These are phyloP conservation scores for Copidosoma aretas DNA, from an alignment of 2,888 invertebrate genomes.

Conservation along the genomic window DNA sequence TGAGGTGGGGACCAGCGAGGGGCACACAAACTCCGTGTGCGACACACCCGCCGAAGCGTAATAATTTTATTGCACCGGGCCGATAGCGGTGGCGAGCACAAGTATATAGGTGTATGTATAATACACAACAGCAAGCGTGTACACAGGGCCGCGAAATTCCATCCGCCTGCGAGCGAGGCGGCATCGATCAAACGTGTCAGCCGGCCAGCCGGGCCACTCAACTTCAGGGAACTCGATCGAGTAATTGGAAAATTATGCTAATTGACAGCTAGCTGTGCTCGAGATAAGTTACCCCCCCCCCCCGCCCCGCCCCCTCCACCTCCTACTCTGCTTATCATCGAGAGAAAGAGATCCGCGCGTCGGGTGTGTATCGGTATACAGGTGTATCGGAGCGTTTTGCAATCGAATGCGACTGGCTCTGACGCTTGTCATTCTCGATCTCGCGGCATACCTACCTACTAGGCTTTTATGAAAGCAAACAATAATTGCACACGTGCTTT, in stretches of 20 bases:
- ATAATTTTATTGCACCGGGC: constrained; percentile 30
- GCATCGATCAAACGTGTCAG: constrained; percentile 34
- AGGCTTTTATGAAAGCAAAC: no score
- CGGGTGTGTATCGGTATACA: constrained; percentile 12
- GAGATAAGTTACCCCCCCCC: constrained; percentile 19
- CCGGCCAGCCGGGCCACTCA: constrained; percentile 12
- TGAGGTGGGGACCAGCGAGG: neutral
- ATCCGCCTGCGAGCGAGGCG: constrained; percentile 22
- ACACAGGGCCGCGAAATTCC: constrained; percentile 9
- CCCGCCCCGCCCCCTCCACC: no score
- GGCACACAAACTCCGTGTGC: no score
- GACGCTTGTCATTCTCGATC: no score
- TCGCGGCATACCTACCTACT: no score
- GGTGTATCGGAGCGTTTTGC: constrained; percentile 15
- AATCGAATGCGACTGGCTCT: neutral
- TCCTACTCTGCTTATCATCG: no score
- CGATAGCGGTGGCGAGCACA: no score
- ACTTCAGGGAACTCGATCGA: constrained; percentile 27
- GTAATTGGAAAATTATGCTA: constrained; percentile 39
- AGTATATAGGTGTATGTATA: no score
- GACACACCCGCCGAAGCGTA: neutral
- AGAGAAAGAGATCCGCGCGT: no score
- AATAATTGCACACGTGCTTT: no score
- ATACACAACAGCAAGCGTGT: no score
- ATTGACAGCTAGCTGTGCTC: constrained; percentile 27